Conservation (phyloP, 92 coral and sea anemone species). For the Anthopleura xanthogrammica region DNA sequence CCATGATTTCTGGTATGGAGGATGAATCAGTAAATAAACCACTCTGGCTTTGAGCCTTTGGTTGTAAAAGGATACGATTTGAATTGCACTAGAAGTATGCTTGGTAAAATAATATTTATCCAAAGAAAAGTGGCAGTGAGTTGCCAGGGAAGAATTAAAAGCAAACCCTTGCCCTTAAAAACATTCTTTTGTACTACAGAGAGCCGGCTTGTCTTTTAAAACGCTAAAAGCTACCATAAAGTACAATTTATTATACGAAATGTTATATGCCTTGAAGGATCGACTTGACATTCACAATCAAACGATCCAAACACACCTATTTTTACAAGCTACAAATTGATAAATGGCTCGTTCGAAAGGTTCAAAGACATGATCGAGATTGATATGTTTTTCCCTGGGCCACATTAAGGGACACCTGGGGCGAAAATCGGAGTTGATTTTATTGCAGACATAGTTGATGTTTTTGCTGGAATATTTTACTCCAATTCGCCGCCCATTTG, state of each 20-base stretch:
- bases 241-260: not conserved
- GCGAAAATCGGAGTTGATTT: not conserved
- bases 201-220: conserved; percentile 11
- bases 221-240: conserved; percentile 4
- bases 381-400: conserved; percentile 19
- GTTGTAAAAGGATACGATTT: not conserved
- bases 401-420: conserved; percentile 1
- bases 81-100: not conserved
- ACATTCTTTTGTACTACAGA: not conserved
- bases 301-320: not conserved
- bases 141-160: not conserved
- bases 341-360: conserved; percentile 6
- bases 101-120: not conserved
- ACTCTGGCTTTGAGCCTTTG: not conserved
- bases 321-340: conserved; percentile 19
- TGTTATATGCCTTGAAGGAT: not conserved
- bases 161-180: not conserved
- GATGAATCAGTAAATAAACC: conserved; percentile 27
- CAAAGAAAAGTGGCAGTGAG: not conserved
- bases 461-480: not conserved
- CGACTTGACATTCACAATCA: conserved; percentile 1
- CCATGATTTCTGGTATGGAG: not conserved
- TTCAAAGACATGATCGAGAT: conserved; percentile 19
- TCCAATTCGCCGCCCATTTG: not conserved
- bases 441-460: not conserved